Evolutionary conservation across 2,888 invertebrate genomes (phyloP).

Genomic region (Eubasilissa splendida): DNA sequence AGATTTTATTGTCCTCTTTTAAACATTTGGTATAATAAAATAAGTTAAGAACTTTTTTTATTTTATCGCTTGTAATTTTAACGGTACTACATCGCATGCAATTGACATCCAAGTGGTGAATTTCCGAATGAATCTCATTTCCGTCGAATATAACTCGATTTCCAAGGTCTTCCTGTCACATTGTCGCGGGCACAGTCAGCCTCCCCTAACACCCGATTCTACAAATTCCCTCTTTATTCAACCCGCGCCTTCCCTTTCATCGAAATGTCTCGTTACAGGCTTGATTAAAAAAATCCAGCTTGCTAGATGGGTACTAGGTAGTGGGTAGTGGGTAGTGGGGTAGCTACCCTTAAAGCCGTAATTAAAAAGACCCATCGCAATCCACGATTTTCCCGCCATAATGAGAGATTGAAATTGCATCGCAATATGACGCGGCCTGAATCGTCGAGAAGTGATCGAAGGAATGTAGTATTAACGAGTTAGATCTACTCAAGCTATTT

Average conservation of each 20-base stretch:
- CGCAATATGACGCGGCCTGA: conserved; percentile 43
- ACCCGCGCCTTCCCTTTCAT: conserved; percentile 45
- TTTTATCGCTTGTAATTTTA: too few species aligned
- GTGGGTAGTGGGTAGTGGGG: neutral
- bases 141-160: conserved; percentile 44
- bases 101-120: neutral
- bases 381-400: conserved; percentile 16
- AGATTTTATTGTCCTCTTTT: too few species aligned
- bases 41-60: too few species aligned
- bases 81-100: too few species aligned
- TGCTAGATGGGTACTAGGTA: neutral
- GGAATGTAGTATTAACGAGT: conserved; percentile 33
- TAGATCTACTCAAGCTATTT: neutral
- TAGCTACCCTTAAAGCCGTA: conserved; percentile 46
- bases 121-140: conserved; percentile 40
- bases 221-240: conserved; percentile 34
- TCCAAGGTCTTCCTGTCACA: conserved; percentile 22
- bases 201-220: conserved; percentile 4
- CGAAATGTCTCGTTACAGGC: conserved; percentile 55
- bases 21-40: too few species aligned
- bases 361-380: conserved; percentile 49
- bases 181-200: conserved; percentile 20
- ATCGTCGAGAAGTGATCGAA: conserved; percentile 33
- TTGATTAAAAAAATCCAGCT: conserved; percentile 55
- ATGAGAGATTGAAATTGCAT: conserved; percentile 47